These are phyloP conservation scores for Archegozetes longisetosus DNA, from an alignment of 1,140 invertebrate genomes.

Conservation along the genomic window DNA sequence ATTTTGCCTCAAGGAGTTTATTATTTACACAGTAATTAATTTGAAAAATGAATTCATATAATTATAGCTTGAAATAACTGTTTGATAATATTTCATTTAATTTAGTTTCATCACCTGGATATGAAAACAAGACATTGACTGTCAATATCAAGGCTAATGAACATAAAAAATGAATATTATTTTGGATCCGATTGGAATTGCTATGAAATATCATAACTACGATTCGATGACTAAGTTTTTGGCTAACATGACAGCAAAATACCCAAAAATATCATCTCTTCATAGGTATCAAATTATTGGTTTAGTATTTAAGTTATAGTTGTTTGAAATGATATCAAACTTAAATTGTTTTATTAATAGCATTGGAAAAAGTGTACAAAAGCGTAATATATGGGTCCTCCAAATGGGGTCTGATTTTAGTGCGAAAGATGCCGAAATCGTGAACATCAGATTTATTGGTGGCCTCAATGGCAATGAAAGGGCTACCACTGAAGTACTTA, in stretches of 20 bases:
- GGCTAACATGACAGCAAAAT: neutral
- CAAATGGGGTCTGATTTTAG: conserved; percentile 52
- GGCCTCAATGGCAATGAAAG: conserved; percentile 98
- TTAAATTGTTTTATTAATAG: conserved; percentile 52
- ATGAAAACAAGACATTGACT: conserved; percentile 14
- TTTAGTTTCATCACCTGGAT: conserved; percentile 13
- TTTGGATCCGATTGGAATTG: conserved; percentile 13
- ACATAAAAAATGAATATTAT: conserved; percentile 13
- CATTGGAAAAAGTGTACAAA: conserved; percentile 60
- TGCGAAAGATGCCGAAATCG: conserved; percentile 41
- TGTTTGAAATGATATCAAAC: conserved; percentile 42
- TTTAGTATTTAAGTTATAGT: too few relatives aligned
- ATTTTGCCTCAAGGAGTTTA: neutral
- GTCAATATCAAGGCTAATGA: conserved; percentile 1
- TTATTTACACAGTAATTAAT: neutral
- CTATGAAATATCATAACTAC: conserved; percentile 16
- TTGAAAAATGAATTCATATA: neutral
- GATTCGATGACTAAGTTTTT: conserved; percentile 4
- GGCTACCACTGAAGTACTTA: conserved; percentile 65
- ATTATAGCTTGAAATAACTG: conserved; percentile 1
- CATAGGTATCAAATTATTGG: conserved; percentile 19
- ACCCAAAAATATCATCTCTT: conserved; percentile 14
- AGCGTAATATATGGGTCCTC: conserved; percentile 53
- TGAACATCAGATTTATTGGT: conserved; percentile 87
- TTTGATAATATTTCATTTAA: neutral